A percentile compares a stretch with the other conserved stretches of the same genome.
These are phyloP conservation scores for Chaunax sp. DNA, from an alignment of 2,797 vertebrate genomes.

Conservation along the genomic window DNA sequence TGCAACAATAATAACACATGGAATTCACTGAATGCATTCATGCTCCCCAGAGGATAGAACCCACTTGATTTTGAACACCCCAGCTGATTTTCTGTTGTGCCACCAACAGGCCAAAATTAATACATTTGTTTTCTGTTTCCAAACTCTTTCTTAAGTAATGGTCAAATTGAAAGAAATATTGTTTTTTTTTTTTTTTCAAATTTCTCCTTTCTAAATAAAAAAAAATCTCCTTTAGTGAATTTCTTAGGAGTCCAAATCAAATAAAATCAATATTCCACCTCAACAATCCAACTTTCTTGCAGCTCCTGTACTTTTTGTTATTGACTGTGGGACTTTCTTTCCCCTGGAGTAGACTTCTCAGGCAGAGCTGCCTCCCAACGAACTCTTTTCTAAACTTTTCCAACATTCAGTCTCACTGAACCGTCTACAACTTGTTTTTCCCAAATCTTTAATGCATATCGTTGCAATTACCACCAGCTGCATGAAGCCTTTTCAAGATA, in stretches of 20 bases:
- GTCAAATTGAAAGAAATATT: background rate
- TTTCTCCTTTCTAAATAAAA: conserved; percentile 14
- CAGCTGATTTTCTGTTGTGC: background rate
- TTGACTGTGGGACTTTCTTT: background rate
- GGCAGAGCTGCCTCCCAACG: background rate
- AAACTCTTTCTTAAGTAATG: background rate
- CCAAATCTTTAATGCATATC: conserved; percentile 18
- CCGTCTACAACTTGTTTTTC: conserved; percentile 12
- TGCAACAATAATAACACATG: too few species aligned
- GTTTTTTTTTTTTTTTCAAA: background rate
- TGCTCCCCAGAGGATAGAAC: background rate
- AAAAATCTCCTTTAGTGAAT: background rate
- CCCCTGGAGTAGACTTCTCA: conserved; percentile 11
- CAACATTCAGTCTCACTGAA: conserved; percentile 8
- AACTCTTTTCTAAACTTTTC: background rate
- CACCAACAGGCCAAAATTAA: background rate
- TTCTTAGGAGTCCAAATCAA: background rate
- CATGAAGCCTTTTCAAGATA: conserved; percentile 25
- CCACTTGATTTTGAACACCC: background rate
- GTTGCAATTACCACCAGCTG: conserved; percentile 28
- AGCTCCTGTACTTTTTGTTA: too few species aligned
- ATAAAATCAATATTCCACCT: conserved; percentile 26
- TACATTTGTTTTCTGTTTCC: background rate
- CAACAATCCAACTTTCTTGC: conserved; percentile 18
- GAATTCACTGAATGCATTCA: background rate